Conservation (phyloP, 1,140 invertebrate species). For the Odontomachus brunneus region DNA sequence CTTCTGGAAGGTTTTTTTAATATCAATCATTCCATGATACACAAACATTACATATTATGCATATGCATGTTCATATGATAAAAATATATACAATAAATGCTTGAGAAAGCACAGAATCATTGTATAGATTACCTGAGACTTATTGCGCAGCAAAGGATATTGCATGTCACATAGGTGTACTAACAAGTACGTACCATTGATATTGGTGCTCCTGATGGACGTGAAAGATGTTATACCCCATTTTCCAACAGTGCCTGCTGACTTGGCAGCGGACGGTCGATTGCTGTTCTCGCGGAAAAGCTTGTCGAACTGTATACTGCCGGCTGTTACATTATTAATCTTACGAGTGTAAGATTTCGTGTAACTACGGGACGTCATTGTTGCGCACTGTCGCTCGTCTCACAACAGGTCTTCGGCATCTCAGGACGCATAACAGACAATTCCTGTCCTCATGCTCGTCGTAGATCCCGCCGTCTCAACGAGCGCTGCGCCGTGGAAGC, state of each 20-base stretch:
- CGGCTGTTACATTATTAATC: conserved; percentile 84
- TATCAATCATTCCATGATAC: conserved; percentile 5
- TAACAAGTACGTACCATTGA: conserved; percentile 87
- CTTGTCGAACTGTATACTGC: conserved; percentile 91
- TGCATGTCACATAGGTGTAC: neutral
- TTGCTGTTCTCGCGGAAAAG: conserved; percentile 95
- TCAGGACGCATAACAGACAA: conserved; percentile 70
- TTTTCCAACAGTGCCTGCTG: conserved; percentile 95
- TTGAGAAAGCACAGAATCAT: too few species aligned
- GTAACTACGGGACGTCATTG: conserved; percentile 87
- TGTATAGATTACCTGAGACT: too few species aligned
- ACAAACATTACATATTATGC: conserved; percentile 23
- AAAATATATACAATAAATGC: neutral
- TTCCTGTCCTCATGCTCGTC: conserved; percentile 74
- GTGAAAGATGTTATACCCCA: conserved; percentile 98
- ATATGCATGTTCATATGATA: conserved; percentile 22
- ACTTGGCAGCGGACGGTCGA: conserved; percentile 94
- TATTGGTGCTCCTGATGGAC: conserved; percentile 91
- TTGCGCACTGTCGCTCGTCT: conserved; percentile 62
- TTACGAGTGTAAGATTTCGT: conserved; percentile 87
- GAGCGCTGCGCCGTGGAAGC: neutral
- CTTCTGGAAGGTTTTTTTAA: neutral
- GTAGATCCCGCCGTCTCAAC: conserved; percentile 6
- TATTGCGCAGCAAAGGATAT: too few species aligned
- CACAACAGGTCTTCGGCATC: conserved; percentile 71